Evolutionary conservation across 1,140 invertebrate species (phyloP), one percentile per base, ranked within the genome.

Genomic region (Pseudomyrmex concolor): DNA sequence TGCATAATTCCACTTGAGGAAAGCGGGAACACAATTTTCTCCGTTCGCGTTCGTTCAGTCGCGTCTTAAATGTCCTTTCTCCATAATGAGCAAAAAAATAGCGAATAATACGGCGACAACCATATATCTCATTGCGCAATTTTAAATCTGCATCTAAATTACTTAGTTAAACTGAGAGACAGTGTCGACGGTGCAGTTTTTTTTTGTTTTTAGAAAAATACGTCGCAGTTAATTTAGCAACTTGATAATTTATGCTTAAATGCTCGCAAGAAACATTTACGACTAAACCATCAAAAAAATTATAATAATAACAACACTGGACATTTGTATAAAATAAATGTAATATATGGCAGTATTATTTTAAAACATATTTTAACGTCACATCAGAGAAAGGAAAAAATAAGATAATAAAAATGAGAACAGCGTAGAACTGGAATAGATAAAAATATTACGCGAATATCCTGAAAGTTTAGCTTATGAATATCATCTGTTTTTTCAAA

Each of bases 1-100:
- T 85, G 62, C 76, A 74, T 82, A 82, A 70, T 67, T 66, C 19
- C 13, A 54, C 19, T 34, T 43, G 19, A 55, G 64, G 17, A 67
- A 12, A 67, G 15, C 50, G 19, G 68, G 22, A 80, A 72, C 50
- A 25, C 57, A 68, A 84, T 85, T 70, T 71, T 55, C 73, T 17
- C 25, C 34, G 34, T 80, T 70, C 76, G 34, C 34, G 34, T 13
- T 70, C 64, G 76, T 78, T 78, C 43, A 50, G 54, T 71, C 66
- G n/a, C 54, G 55, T 80, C 66, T 80, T 80, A 80, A 80, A 80
- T 71, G 76, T 80, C 76, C 55, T 59, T 60, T 59, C 54, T 70
- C 54, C 66, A 59, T 71, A 80, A 80, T 70, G 76, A 60, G 76
- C 45, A 71, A 80, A 71, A 76, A 71, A 80, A 25, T 50, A 71